phyloP scores from a whole-genome alignment of 2,888 invertebrate species.

The Archips xylosteana region DNA sequence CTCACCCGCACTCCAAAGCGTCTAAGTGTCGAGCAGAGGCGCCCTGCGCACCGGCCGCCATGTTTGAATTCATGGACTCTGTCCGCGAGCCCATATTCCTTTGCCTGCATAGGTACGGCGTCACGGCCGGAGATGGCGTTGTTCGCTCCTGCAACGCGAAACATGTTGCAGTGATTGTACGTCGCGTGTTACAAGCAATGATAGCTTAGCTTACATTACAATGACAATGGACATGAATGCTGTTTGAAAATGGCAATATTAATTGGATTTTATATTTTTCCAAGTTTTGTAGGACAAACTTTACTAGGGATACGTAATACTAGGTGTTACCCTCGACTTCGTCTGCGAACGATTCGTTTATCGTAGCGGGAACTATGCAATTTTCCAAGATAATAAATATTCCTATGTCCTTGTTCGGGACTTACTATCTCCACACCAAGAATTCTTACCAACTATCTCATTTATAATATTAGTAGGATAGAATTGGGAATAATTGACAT shows the following conservation, averaged over 20 bases:
- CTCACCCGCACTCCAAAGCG: conserved; percentile 79
- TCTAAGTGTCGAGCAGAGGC: conserved; percentile 70
- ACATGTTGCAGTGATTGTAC: neutral
- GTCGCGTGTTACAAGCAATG: conserved; percentile 20
- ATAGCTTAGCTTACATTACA: conserved; percentile 7
- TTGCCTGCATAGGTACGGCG: conserved; percentile 93
- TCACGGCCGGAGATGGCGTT: conserved; percentile 91
- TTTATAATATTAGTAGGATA: too few species aligned
- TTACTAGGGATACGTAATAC: neutral
- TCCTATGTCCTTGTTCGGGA: too few species aligned
- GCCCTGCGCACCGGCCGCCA: conserved; percentile 56
- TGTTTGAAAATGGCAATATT: conserved; percentile 12
- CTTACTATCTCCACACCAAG: too few species aligned
- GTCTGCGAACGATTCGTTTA: too few species aligned
- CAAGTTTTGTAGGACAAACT: neutral
- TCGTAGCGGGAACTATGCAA: too few species aligned
- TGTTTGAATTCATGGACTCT: conserved; percentile 71
- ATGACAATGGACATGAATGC: neutral
- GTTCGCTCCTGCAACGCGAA: conserved; percentile 69
- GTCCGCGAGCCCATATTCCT: conserved; percentile 88
- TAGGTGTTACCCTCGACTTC: too few species aligned
- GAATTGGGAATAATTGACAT: neutral
- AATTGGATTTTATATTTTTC: neutral
- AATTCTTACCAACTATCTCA: too few species aligned
- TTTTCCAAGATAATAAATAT: too few species aligned